Evolutionary conservation across 2,888 invertebrate species (phyloP).

Genomic region (Drosophila stalkeri): DNA sequence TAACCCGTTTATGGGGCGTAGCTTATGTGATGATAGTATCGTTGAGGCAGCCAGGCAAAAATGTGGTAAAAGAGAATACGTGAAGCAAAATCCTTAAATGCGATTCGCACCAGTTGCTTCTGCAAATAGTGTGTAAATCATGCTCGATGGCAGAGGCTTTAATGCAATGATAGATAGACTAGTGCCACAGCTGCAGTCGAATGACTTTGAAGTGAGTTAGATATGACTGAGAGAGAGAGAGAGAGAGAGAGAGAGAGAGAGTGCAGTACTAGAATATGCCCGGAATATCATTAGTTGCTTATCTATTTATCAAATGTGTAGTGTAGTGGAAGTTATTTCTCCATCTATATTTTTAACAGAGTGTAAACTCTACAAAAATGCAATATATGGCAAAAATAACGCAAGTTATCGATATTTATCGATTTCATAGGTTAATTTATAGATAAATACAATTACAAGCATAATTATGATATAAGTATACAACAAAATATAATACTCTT

Average conservation of each 20-base stretch:
- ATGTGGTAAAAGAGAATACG: conserved; percentile 47
- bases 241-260: no score
- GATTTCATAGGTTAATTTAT: neutral
- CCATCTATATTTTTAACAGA: no score
- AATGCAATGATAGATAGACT: conserved; percentile 46
- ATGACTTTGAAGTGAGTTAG: neutral
- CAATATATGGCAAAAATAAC: no score
- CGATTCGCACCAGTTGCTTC: conserved; percentile 46
- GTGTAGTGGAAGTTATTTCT: no score
- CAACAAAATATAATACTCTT: no score
- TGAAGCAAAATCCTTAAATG: conserved; percentile 29
- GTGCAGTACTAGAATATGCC: neutral
- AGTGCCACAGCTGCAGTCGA: neutral
- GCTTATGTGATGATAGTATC: conserved; percentile 74
- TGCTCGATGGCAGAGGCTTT: conserved; percentile 30
- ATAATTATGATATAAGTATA: no score
- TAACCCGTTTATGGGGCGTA: conserved; percentile 67
- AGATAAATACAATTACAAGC: neutral
- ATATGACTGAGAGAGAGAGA: neutral
- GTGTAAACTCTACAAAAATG: no score
- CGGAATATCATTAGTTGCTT: no score
- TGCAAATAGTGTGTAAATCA: conserved; percentile 56
- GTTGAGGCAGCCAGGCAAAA: conserved; percentile 45
- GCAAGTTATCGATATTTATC: neutral
- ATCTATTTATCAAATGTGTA: no score